These are phyloP conservation scores for Drosophila nigritarsus DNA, from an alignment of 2,888 invertebrate genomes.

Conservation along the genomic window DNA sequence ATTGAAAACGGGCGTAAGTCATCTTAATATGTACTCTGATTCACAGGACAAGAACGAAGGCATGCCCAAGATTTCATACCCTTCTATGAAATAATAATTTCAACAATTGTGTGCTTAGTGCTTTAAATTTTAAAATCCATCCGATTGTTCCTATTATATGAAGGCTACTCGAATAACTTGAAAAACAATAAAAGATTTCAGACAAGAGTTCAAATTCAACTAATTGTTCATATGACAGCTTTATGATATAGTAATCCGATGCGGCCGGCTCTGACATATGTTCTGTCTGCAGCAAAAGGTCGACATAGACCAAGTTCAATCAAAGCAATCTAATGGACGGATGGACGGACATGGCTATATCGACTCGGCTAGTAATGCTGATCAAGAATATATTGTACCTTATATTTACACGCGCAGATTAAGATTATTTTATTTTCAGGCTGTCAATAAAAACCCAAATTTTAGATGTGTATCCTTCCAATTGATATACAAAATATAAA, in stretches of 20 bases:
- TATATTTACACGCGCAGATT: neutral
- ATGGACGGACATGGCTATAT: neutral
- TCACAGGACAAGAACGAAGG: neutral
- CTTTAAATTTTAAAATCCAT: too few relatives aligned
- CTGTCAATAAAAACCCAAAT: neutral
- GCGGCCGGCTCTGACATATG: neutral
- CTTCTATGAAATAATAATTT: neutral
- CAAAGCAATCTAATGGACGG: neutral
- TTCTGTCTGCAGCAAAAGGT: neutral
- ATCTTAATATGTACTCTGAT: neutral
- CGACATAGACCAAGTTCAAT: neutral
- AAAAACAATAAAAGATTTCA: neutral
- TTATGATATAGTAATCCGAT: neutral
- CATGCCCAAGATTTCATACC: neutral
- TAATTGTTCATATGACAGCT: neutral
- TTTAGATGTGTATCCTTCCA: neutral
- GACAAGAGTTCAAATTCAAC: neutral
- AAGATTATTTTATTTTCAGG: neutral
- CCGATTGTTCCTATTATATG: neutral
- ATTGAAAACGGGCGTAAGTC: neutral
- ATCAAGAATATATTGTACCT: neutral
- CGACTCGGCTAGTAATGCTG: neutral
- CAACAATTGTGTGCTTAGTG: neutral
- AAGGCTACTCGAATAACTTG: neutral
- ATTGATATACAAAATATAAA: too few relatives aligned